Conservation (phyloP, 2,888 invertebrate species). For the Ormia ochracea region DNA sequence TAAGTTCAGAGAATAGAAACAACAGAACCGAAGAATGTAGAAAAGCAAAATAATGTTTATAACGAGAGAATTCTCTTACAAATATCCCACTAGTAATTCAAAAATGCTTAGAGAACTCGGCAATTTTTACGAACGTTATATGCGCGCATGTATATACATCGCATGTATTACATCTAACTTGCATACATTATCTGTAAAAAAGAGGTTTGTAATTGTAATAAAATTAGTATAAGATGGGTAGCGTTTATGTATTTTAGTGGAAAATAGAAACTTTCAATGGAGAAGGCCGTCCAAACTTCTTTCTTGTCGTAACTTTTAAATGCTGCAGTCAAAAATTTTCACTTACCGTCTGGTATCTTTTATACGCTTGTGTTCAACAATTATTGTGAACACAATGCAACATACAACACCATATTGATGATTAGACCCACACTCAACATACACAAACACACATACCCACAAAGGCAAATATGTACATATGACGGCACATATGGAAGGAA, state of each 20-base stretch:
- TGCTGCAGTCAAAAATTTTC: conserved; percentile 72
- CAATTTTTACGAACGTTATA: conserved; percentile 48
- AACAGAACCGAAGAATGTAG: not conserved
- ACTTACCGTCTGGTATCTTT: conserved; percentile 72
- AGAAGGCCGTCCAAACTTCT: conserved; percentile 45
- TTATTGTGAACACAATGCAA: conserved; percentile 3
- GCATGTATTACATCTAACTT: not conserved
- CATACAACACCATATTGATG: too few relatives aligned
- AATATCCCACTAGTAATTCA: conserved; percentile 10
- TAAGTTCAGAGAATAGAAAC: conserved; percentile 31
- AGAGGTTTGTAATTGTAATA: not conserved
- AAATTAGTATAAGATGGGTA: conserved; percentile 23
- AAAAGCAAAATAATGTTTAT: conserved; percentile 9
- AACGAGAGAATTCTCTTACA: conserved; percentile 31
- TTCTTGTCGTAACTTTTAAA: conserved; percentile 45
- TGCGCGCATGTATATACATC: not conserved
- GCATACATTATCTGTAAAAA: conserved; percentile 2
- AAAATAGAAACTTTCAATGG: conserved; percentile 7
- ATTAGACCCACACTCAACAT: too few relatives aligned
- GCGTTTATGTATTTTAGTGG: not conserved
- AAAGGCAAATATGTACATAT: conserved; percentile 19
- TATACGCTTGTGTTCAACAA: conserved; percentile 3
- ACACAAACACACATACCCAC: too few relatives aligned
- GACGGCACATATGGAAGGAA: conserved; percentile 2
- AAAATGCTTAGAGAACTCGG: not conserved